A percentile compares a stretch with the other conserved stretches of the same genome.
Evolutionary conservation across 2,797 vertebrate genomes (phyloP).

Genomic region (Hylomyscus alleni): DNA sequence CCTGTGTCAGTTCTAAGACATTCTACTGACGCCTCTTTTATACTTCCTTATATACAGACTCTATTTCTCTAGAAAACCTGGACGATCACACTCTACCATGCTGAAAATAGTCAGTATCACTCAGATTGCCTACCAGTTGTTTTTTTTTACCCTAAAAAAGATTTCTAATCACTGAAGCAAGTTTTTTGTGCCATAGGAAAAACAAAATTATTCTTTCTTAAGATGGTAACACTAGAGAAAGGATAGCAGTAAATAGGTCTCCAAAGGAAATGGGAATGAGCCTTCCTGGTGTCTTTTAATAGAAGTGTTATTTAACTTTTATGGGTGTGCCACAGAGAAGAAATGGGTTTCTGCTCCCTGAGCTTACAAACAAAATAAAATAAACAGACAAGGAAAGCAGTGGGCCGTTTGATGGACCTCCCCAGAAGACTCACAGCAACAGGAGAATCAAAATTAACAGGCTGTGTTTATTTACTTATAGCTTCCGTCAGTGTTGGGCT

Average conservation of each 20-base stretch:
- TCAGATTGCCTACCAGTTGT: not conserved
- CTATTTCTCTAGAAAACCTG: not conserved
- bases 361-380: constrained; percentile 74
- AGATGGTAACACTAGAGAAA: constrained; percentile 36
- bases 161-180: not conserved
- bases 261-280: constrained; percentile 41
- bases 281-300: constrained; percentile 50
- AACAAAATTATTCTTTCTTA: constrained; percentile 60
- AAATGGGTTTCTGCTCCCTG: constrained; percentile 44
- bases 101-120: not conserved
- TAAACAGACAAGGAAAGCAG: constrained; percentile 70
- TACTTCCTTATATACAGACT: not conserved
- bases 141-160: not conserved
- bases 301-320: constrained; percentile 79
- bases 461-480: constrained; percentile 65
- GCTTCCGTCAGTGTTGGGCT: not conserved
- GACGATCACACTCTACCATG: not conserved
- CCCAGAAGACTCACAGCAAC: constrained; percentile 52
- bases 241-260: not conserved
- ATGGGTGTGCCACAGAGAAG: constrained; percentile 49
- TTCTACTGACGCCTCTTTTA: not conserved
- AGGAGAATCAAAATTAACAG: constrained; percentile 72
- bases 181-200: not conserved
- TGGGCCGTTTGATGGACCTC: constrained; percentile 52
- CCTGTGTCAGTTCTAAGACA: not conserved